phyloP scores from a whole-genome alignment of 2,113 vertebrate genomes.

The Perccottus glenii region DNA sequence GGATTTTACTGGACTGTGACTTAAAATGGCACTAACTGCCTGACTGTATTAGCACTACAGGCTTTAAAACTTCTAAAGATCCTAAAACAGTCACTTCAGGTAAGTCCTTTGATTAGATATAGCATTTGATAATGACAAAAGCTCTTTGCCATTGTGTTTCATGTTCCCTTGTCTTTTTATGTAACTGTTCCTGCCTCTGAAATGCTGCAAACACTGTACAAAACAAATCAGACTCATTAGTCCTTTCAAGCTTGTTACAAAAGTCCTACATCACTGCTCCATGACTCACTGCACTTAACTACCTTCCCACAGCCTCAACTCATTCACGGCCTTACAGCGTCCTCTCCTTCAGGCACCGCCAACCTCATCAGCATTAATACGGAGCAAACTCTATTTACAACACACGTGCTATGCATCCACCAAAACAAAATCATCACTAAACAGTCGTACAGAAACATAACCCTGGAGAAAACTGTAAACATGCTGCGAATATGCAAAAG shows the following conservation, averaged over 20 bases:
- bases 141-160: not conserved
- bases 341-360: slow-evolving; percentile 36
- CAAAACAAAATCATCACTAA: slow-evolving; percentile 45
- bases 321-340: slow-evolving; percentile 37
- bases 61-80: no score
- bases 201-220: slow-evolving; percentile 25
- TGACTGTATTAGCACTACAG: no score
- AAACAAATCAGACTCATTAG: slow-evolving; percentile 18
- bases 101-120: not conserved
- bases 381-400: slow-evolving; percentile 34
- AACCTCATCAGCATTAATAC: slow-evolving; percentile 24
- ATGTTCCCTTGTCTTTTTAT: slow-evolving; percentile 35
- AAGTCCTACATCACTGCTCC: slow-evolving; percentile 31
- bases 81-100: no score
- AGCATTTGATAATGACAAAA: slow-evolving; percentile 14
- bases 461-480: slow-evolving; percentile 51
- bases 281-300: not conserved
- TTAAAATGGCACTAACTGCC: no score
- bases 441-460: slow-evolving; percentile 31
- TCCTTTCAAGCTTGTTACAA: slow-evolving; percentile 24
- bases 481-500: slow-evolving; percentile 54
- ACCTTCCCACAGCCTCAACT: slow-evolving; percentile 32
- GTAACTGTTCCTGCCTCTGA: slow-evolving; percentile 21
- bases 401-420: slow-evolving; percentile 27
- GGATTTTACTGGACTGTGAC: no score